Evolutionary conservation across 2,797 vertebrate species (phyloP).

Genomic region (Danio aesculapii): DNA sequence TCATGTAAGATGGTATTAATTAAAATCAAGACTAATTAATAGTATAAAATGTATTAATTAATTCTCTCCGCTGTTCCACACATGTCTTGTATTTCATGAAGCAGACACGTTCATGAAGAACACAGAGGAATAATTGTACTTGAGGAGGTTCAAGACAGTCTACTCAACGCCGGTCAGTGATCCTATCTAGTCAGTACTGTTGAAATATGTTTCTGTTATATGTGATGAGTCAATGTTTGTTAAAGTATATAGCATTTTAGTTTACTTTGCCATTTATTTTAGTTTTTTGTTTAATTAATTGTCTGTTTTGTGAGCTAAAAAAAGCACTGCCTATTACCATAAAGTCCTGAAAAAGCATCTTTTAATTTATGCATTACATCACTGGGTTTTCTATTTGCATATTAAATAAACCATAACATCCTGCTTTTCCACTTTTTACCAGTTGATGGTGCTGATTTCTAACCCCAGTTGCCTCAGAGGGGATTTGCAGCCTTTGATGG

Average conservation of each 20-base stretch:
- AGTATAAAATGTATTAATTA: neutral
- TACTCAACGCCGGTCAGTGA: neutral
- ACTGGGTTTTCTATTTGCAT: constrained; percentile 33
- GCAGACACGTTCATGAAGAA: neutral
- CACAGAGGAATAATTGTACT: neutral
- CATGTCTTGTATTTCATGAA: constrained; percentile 20
- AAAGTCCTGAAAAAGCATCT: neutral
- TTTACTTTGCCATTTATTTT: neutral
- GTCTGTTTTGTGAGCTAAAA: constrained; percentile 11
- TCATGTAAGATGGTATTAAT: constrained; percentile 45
- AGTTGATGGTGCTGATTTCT: constrained; percentile 49
- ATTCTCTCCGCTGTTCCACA: constrained; percentile 17
- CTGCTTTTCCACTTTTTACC: constrained; percentile 42
- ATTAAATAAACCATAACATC: constrained; percentile 26
- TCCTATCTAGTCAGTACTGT: constrained; percentile 4
- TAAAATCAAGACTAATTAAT: constrained; percentile 16
- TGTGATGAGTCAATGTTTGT: constrained; percentile 20
- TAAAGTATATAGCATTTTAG: neutral
- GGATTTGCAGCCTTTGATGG: constrained; percentile 17
- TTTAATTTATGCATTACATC: constrained; percentile 19
- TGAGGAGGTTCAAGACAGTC: neutral
- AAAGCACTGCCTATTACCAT: constrained; percentile 14
- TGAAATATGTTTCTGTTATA: neutral
- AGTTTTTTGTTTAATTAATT: neutral
- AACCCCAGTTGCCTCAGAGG: constrained; percentile 30